These are phyloP conservation scores for Nephila pilipes DNA, from an alignment of 1,140 invertebrate genomes.

Conservation along the genomic window DNA sequence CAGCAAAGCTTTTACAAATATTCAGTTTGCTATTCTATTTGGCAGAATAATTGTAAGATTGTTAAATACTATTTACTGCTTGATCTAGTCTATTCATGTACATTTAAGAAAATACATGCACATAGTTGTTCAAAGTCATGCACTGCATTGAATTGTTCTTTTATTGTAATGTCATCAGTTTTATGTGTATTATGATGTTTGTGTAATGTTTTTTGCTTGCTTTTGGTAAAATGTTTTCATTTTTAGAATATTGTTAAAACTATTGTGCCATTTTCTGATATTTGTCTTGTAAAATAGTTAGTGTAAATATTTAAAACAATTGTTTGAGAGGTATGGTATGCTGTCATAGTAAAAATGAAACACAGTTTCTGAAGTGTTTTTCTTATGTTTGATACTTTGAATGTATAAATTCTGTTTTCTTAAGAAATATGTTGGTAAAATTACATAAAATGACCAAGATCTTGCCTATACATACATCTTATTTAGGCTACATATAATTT, in stretches of 20 bases:
- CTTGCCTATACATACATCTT: too few relatives aligned
- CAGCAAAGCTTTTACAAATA: not conserved
- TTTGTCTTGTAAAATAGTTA: slow-evolving; percentile 45
- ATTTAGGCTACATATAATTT: too few relatives aligned
- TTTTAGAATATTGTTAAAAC: slow-evolving; percentile 49
- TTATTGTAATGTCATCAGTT: slow-evolving; percentile 45
- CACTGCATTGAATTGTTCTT: slow-evolving; percentile 42
- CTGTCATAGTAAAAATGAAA: slow-evolving; percentile 37
- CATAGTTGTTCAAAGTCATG: slow-evolving; percentile 61
- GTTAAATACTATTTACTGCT: slow-evolving; percentile 28
- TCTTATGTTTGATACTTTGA: slow-evolving; percentile 26
- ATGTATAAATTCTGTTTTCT: too few relatives aligned
- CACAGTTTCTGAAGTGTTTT: slow-evolving; percentile 75
- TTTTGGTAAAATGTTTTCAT: not conserved
- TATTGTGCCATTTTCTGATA: slow-evolving; percentile 73
- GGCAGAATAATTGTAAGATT: slow-evolving; percentile 34
- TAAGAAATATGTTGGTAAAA: too few relatives aligned
- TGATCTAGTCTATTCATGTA: slow-evolving; percentile 69
- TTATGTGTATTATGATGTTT: slow-evolving; percentile 13
- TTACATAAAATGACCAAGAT: too few relatives aligned
- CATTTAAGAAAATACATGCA: slow-evolving; percentile 49
- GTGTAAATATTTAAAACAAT: slow-evolving; percentile 40
- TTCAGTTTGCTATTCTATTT: slow-evolving; percentile 33
- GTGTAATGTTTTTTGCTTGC: slow-evolving; percentile 35
- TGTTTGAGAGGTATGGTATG: slow-evolving; percentile 15